Evolutionary conservation across 2,797 vertebrate genomes (phyloP), one percentile per base, ranked within the genome.

Genomic region (Takifugu rubripes): DNA sequence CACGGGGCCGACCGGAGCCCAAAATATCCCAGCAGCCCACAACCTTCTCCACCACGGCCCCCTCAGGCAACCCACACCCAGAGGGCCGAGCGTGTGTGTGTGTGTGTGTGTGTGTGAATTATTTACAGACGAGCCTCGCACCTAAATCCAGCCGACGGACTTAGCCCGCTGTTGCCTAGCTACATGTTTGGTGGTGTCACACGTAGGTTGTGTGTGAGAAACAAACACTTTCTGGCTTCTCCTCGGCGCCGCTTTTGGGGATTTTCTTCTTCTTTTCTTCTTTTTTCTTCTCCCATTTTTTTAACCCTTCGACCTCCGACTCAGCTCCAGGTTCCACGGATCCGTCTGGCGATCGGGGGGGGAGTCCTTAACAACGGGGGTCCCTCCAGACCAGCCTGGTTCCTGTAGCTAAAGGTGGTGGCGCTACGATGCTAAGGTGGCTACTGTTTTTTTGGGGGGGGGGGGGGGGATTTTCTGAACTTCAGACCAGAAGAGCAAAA

Each of bases 141-240:
- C 72, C 72, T 70, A 72, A 71, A 80, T 61, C 71, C 75, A 75
- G 68, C 4, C 53, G 75, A 70, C 74, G 55, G 76, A 86, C 76
- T 78, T 83, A 82, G 74, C 72, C 75, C 68, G 21, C 77, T 78
- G 86, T 85, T 86, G 86, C 83, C 77, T 88, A 75, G 84, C 61
- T 70, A 87, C 86, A 42, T 67, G 74, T 76, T 82, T 68, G 47
- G 70, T 67, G 64, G 78, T 76, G 79, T 83, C 76, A 81, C 77
- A 83, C 54, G 79, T 79, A 83, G 81, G 81, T 78, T 76, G 81
- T 72, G 72, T 78, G 77, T 69, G 70, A 10, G 31, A 78, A 78
- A 77, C 72, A 79, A 72, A 76, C 80, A 82, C 56, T 79, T 82
- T 75, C 66, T 44, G 74, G 80, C 70, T 54, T 17, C 17, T 17